Evolutionary conservation across 2,113 vertebrate species (phyloP), one percentile per base, ranked within the genome.

Genomic region (Laticauda colubrina): DNA sequence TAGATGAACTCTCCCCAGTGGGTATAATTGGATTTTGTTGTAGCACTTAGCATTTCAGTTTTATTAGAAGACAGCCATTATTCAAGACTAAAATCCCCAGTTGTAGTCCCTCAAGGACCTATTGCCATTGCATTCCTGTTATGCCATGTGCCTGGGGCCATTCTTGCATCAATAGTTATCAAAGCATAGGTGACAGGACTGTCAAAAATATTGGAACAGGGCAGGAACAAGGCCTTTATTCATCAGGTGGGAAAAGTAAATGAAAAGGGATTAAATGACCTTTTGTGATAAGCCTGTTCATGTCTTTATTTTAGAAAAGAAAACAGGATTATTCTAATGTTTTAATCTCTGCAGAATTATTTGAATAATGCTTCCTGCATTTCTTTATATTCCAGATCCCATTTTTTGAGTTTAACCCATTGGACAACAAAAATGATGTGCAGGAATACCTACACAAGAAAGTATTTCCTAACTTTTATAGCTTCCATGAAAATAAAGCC

Each of bases 391-490:
- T 96, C 11, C 92, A 99, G 99, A 97, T 99, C 94, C 98, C 99
- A 7, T 99, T 97, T 95, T 98, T 98, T 95, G 99, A 99, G 94
- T 95, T 98, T 95, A 97, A 99, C 86, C 91, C 90, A 89, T 95
- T 99, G n/a, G 88, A 87, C 0, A 96, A 89, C 92, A 96, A 95
- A 89, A 94, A 59, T 18, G 96, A 97, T 3, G 88, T 98, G 86
- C 97, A 98, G 90, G 97, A 98, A 20, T 99, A 99, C 95, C 98
- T 99, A 93, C 98, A 98, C 86, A 98, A 97, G 93, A 99, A 99
- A 91, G 97, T 99, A 2, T 99, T 99, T 95, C 97, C 98, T 94
- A 97, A 97, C 93, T 98, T 97, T 0, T 97, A 96, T 0, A 96
- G 97, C 89, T 93, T 98, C 21, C 96, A 91, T 86, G 98, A 97